A percentile compares a stretch with the other conserved stretches of the same genome.
These are phyloP conservation scores for Siniperca chuatsi DNA, from an alignment of 2,113 vertebrate species.

Conservation along the genomic window DNA sequence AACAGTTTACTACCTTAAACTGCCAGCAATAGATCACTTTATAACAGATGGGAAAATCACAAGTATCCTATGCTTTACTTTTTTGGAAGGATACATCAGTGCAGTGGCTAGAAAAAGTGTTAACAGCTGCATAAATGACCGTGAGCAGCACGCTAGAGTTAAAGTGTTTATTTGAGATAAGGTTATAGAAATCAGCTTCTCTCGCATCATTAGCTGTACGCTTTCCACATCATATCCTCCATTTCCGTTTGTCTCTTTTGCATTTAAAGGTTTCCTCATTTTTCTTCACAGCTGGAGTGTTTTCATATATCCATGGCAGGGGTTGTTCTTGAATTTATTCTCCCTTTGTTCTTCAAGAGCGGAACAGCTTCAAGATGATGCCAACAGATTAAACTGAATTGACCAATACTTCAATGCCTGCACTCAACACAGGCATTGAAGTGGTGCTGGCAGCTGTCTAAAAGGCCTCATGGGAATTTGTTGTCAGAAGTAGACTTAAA, in stretches of 20 bases:
- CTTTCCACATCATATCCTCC: not conserved
- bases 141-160: not conserved
- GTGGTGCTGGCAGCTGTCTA: slow-evolving; percentile 30
- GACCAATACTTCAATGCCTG: slow-evolving; percentile 30
- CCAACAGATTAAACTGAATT: slow-evolving; percentile 39
- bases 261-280: not conserved
- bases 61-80: not conserved
- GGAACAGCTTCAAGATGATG: slow-evolving; percentile 4
- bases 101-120: not conserved
- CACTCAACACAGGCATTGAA: slow-evolving; percentile 23
- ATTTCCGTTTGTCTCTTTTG: not conserved
- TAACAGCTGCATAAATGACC: slow-evolving; percentile 1
- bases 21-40: not conserved
- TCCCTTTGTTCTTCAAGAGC: slow-evolving; percentile 21
- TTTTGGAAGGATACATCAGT: not conserved
- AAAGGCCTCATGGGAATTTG: slow-evolving; percentile 2
- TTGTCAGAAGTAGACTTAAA: slow-evolving; percentile 4
- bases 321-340: not conserved
- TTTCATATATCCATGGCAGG: not conserved
- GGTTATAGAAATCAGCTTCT: slow-evolving; percentile 1
- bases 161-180: slow-evolving; percentile 6
- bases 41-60: not conserved
- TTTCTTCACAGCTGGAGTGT: not conserved
- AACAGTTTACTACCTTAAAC: not conserved
- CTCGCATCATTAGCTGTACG: slow-evolving; percentile 6